Conservation (phyloP, 64 coral and sea anemone species). For the Cladopsammia gracilis region DNA sequence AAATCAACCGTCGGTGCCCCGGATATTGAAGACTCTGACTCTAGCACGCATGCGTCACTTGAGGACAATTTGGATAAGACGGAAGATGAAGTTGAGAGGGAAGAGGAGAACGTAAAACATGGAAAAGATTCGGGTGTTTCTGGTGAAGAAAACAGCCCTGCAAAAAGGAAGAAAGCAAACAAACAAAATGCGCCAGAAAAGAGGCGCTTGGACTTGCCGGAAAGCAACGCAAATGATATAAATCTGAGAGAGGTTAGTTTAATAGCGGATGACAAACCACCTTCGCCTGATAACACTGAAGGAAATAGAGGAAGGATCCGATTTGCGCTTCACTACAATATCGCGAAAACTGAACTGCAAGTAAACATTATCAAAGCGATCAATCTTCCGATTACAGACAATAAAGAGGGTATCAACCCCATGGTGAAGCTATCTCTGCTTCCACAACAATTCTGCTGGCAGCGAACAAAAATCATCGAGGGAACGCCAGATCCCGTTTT, state of each 20-base stretch:
- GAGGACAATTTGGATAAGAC: slow-evolving; percentile 73
- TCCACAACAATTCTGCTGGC: slow-evolving; percentile 97
- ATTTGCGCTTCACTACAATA: slow-evolving; percentile 86
- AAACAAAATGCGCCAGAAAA: neutral
- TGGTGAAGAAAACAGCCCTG: slow-evolving; percentile 42
- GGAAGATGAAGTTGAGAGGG: slow-evolving; percentile 56
- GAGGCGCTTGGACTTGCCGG: neutral
- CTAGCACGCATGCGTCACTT: slow-evolving; percentile 72
- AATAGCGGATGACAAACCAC: slow-evolving; percentile 36
- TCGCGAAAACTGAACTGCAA: slow-evolving; percentile 85
- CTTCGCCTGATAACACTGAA: slow-evolving; percentile 59
- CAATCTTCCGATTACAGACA: slow-evolving; percentile 70
- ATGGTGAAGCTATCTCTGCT: slow-evolving; percentile 89
- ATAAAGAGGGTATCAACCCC: slow-evolving; percentile 76
- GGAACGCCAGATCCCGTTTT: slow-evolving; percentile 79
- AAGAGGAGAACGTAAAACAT: slow-evolving; percentile 11
- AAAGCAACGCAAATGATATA: neutral
- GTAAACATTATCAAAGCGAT: slow-evolving; percentile 88
- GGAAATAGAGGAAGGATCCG: slow-evolving; percentile 81
- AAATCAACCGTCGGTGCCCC: neutral
- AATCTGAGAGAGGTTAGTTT: slow-evolving; percentile 34
- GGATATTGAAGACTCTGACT: slow-evolving; percentile 45
- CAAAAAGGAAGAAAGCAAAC: slow-evolving; percentile 7
- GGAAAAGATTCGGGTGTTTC: neutral
- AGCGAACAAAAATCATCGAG: slow-evolving; percentile 82